Evolutionary conservation across 2,113 vertebrate genomes (phyloP).

Genomic region (Miniopterus natalensis): DNA sequence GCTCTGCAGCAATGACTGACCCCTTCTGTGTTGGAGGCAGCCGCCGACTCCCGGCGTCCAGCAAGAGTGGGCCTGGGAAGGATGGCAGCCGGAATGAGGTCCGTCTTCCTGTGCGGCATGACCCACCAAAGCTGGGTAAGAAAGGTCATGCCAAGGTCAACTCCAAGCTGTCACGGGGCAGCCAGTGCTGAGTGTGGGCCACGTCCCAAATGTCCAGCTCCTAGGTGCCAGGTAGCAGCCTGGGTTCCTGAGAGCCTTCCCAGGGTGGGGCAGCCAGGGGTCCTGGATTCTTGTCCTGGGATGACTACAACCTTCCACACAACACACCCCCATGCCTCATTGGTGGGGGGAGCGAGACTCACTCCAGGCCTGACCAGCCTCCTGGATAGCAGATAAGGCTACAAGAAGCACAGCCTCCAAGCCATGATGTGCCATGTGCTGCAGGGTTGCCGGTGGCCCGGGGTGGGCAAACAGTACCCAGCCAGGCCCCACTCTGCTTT

Average conservation of each 20-base stretch:
- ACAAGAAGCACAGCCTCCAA: background rate
- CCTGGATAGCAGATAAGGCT: too few relatives aligned
- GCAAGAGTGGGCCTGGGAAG: conserved; percentile 90
- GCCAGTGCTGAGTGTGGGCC: background rate
- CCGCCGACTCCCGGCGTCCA: conserved; percentile 90
- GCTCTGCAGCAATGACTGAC: conserved; percentile 93
- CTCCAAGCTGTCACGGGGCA: background rate
- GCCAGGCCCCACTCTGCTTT: conserved; percentile 78
- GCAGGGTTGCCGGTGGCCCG: conserved; percentile 71
- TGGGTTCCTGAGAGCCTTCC: background rate
- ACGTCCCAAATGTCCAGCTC: background rate
- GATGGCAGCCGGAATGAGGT: conserved; percentile 89
- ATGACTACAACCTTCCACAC: background rate
- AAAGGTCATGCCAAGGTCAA: background rate
- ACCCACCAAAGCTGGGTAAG: conserved; percentile 93
- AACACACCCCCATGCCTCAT: rapidly evolving
- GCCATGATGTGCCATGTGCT: background rate
- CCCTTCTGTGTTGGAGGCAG: conserved; percentile 92
- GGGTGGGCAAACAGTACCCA: conserved; percentile 69
- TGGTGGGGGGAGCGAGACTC: rapidly evolving
- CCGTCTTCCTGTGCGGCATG: conserved; percentile 85
- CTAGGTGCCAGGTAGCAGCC: background rate
- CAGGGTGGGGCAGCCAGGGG: background rate
- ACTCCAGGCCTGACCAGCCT: background rate
- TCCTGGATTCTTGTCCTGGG: background rate